Evolutionary conservation across 2,888 invertebrate genomes (phyloP).

Genomic region (Drosophila niveifrons): DNA sequence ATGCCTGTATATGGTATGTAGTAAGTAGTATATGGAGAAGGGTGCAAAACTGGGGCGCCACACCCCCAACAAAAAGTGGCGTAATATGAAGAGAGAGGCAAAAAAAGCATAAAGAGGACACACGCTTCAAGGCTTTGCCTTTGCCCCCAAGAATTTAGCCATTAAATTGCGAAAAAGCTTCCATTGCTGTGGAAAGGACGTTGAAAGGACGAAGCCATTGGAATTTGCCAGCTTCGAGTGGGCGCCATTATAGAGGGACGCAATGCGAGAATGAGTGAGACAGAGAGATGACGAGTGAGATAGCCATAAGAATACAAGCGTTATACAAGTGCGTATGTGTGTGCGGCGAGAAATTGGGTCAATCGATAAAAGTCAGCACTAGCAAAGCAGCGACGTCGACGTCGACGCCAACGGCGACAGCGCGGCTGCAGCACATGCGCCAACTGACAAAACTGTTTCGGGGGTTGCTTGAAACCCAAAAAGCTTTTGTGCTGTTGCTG

Average conservation of each 20-base stretch:
- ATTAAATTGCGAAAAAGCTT: slow-evolving; percentile 52
- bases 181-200: slow-evolving; percentile 67
- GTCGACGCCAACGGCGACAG: not conserved
- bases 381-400: slow-evolving; percentile 17
- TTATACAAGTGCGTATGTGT: slow-evolving; percentile 7
- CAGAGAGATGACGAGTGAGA: slow-evolving; percentile 2
- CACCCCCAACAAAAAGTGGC: slow-evolving; percentile 2
- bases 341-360: slow-evolving; percentile 60
- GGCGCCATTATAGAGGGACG: slow-evolving; percentile 11
- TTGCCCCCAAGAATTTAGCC: slow-evolving; percentile 40
- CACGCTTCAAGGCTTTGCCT: slow-evolving; percentile 36
- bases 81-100: not conserved
- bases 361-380: slow-evolving; percentile 73
- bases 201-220: slow-evolving; percentile 75
- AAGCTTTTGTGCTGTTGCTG: slow-evolving; percentile 43
- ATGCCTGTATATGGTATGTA: not conserved
- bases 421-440: slow-evolving; percentile 66
- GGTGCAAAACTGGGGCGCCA: slow-evolving; percentile 5
- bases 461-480: slow-evolving; percentile 34
- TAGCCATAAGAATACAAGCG: slow-evolving; percentile 33
- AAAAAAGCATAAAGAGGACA: slow-evolving; percentile 27
- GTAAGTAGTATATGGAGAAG: not conserved
- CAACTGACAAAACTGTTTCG: slow-evolving; percentile 19
- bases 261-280: not conserved
- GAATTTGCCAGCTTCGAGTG: slow-evolving; percentile 45